These are phyloP conservation scores for Amitus sp. DNA, from an alignment of 2,888 invertebrate species.

Conservation along the genomic window DNA sequence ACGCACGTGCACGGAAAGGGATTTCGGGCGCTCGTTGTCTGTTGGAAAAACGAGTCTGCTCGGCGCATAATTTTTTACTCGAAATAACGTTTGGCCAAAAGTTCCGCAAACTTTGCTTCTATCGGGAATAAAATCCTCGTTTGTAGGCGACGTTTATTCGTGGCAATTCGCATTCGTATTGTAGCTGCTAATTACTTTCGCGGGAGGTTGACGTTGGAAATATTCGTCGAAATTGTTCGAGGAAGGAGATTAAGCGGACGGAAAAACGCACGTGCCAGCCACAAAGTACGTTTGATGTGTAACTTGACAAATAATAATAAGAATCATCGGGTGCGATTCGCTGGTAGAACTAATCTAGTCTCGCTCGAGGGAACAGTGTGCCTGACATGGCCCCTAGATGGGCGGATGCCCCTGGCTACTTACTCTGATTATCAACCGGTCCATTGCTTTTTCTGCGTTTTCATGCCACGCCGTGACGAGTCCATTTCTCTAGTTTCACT, in stretches of 20 bases:
- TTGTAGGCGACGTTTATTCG: not conserved
- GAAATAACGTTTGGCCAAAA: too few species aligned
- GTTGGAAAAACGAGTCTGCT: too few species aligned
- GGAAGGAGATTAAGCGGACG: conserved; percentile 11
- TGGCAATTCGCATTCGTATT: too few species aligned
- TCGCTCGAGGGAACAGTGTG: conserved; percentile 54
- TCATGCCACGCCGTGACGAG: conserved; percentile 6
- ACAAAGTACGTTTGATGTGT: conserved; percentile 48
- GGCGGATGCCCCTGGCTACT: conserved; percentile 18
- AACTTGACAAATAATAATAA: conserved; percentile 16
- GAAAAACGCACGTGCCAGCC: conserved; percentile 48
- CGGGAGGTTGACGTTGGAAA: not conserved
- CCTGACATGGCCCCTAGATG: conserved; percentile 48
- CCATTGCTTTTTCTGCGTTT: conserved; percentile 12
- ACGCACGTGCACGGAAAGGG: conserved; percentile 17
- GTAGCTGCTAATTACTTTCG: too few species aligned
- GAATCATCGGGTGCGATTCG: conserved; percentile 27
- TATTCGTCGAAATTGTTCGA: not conserved
- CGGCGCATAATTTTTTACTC: too few species aligned
- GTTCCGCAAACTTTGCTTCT: not conserved
- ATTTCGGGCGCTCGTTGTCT: too few species aligned
- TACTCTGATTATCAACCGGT: conserved; percentile 20
- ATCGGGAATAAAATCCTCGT: not conserved
- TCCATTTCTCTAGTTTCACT: conserved; percentile 11
- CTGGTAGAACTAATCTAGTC: conserved; percentile 55